These are phyloP conservation scores for Drosophila monieri DNA, from an alignment of 2,888 invertebrate genomes.

Conservation along the genomic window DNA sequence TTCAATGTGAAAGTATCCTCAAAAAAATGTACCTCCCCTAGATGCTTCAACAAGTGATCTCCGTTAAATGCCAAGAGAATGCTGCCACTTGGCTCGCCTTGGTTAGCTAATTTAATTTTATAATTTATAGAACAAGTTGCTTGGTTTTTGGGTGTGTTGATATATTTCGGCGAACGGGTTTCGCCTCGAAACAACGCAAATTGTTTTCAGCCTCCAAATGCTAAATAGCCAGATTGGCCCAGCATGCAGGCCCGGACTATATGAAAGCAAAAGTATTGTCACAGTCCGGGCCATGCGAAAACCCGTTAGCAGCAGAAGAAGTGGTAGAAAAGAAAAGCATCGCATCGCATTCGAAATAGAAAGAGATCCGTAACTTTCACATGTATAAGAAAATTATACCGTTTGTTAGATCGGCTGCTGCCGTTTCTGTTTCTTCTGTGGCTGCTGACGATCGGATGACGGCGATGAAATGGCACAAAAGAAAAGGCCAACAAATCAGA, in stretches of 20 bases:
- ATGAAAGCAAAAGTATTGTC: conserved; percentile 72
- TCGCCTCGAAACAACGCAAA: conserved; percentile 52
- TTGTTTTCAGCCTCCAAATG: conserved; percentile 56
- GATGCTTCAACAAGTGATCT: conserved; percentile 23
- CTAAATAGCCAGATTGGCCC: conserved; percentile 53
- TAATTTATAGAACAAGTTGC: conserved; percentile 69
- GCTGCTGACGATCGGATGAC: conserved; percentile 28
- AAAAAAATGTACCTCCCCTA: background rate
- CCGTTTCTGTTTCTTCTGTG: conserved; percentile 1
- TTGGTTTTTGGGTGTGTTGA: conserved; percentile 58
- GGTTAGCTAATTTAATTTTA: conserved; percentile 56
- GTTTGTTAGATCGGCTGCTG: conserved; percentile 48
- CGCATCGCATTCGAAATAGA: conserved; percentile 50
- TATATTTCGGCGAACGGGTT: conserved; percentile 61
- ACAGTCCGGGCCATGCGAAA: conserved; percentile 53
- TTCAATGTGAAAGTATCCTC: conserved; percentile 30
- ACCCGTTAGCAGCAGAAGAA: conserved; percentile 57
- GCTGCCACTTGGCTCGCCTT: conserved; percentile 8
- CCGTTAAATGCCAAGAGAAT: conserved; percentile 58
- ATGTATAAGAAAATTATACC: conserved; percentile 58
- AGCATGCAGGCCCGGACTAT: conserved; percentile 21
- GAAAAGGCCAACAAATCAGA: conserved; percentile 54
- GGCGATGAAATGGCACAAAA: conserved; percentile 55
- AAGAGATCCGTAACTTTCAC: conserved; percentile 67
- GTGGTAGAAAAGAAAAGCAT: conserved; percentile 47